Evolutionary conservation across 2,797 vertebrate genomes (phyloP).

Genomic region (Sebastes diaconus): DNA sequence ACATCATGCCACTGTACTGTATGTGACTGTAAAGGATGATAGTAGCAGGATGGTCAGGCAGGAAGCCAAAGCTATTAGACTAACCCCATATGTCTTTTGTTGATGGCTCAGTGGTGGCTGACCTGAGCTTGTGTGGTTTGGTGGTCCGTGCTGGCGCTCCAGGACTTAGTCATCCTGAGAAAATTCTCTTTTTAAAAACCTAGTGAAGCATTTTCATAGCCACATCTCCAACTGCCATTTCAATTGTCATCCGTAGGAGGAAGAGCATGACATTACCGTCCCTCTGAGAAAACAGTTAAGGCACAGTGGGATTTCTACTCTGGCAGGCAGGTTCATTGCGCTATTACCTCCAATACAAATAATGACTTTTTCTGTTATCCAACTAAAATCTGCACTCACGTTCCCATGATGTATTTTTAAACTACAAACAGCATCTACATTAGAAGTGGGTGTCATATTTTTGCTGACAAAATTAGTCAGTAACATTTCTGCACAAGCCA

Average conservation of each 20-base stretch:
- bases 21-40: neutral
- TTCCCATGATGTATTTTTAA: neutral
- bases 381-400: neutral
- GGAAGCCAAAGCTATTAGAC: constrained; percentile 3
- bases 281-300: neutral
- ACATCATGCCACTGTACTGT: neutral
- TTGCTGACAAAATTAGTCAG: neutral
- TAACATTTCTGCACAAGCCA: constrained; percentile 17
- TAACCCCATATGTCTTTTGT: constrained; percentile 9
- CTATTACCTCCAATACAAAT: neutral
- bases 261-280: constrained; percentile 2
- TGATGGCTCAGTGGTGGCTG: constrained; percentile 21
- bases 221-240: constrained; percentile 29
- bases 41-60: neutral
- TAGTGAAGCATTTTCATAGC: constrained; percentile 3
- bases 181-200: neutral
- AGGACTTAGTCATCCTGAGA: neutral
- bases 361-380: constrained; percentile 4
- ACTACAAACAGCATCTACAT: neutral
- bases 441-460: constrained; percentile 7
- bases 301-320: constrained; percentile 11
- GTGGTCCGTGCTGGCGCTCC: neutral
- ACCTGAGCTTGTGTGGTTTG: constrained; percentile 10
- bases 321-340: neutral
- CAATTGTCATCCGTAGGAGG: constrained; percentile 23